Base-by-base conservation (phyloP, 2,113 vertebrate genomes). In the Chaenogobius annularis region DNA sequence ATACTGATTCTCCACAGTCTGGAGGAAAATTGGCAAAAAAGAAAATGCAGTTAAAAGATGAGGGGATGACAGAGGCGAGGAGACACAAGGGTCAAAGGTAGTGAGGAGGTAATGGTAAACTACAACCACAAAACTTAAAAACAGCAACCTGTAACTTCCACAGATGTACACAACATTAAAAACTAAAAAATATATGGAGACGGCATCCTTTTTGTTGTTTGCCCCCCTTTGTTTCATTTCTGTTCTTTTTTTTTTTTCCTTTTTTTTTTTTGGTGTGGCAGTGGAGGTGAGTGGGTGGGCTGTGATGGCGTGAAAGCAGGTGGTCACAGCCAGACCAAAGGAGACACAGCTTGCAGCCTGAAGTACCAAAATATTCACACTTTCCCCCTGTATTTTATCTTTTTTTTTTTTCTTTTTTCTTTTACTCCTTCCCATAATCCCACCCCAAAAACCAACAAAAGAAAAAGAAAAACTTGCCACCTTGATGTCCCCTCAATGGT, bases 301-400 rank as follows among this genome's bases (percentile, higher is more conserved):
- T 83, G 88, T 87, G 84, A 87, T 90, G 87, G 79, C 87, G 84
- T 87, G 85, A 84, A 90, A 87, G 88, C 85, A 81, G 87, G 80
- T 82, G 82, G 84, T 93, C 93, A 93, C 92, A 92, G 88, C 92
- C 93, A 94, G 92, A 93, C 88, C 89, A 88, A 92, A 91, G 90
- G 91, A 92, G 83, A 93, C 92, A 92, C 90, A 88, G 92, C 93
- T n/a, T 94, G 92, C 93, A 94, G 93, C 93, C 93, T 94, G 93
- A 93, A 88, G 91, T 91, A 86, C 90, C 92, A 92, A 90, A 89
- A 88, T 83, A 86, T 75, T 70, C 78, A 44, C 55, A 23, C 6
- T 13, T 12, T 14, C 48, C 37, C 26, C 14, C 48, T 52, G 6
- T n/a, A n/a, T 23, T 56, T 56, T 22, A 4, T 12, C 20, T 64